Evolutionary conservation across 1,140 invertebrate genomes (phyloP).

Genomic region (Procambarus clarkii): DNA sequence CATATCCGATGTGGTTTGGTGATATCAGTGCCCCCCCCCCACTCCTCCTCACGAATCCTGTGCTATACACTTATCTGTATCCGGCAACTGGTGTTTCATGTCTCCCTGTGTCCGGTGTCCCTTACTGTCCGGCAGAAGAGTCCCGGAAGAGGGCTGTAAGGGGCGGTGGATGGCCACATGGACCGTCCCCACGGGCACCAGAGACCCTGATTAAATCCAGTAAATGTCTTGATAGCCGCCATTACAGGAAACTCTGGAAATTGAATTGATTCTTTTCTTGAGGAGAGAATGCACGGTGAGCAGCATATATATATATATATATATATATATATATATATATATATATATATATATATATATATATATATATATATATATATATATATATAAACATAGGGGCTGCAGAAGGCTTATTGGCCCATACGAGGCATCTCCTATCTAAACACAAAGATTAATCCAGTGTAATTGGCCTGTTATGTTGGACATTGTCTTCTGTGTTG

Average conservation of each 20-base stretch:
- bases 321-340: conserved; percentile 41
- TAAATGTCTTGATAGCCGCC: background rate
- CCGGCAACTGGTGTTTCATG: too few species aligned
- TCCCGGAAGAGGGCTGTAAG: background rate
- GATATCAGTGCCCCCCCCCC: background rate
- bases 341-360: conserved; percentile 41
- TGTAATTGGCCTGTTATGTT: too few species aligned
- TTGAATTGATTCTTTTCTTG: background rate
- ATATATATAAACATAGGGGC: too few species aligned
- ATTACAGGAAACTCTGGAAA: background rate
- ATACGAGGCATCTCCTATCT: too few species aligned
- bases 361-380: conserved; percentile 18
- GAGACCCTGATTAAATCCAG: background rate
- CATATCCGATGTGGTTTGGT: too few species aligned
- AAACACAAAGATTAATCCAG: too few species aligned
- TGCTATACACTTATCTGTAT: background rate
- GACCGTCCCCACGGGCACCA: background rate
- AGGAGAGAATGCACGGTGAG: background rate
- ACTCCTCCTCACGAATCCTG: background rate
- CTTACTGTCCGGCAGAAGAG: too few species aligned
- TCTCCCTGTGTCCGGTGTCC: background rate
- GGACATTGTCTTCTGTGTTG: too few species aligned
- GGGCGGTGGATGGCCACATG: background rate
- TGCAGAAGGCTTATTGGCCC: background rate
- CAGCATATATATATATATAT: conserved; percentile 26